phyloP scores from a whole-genome alignment of 2,797 vertebrate genomes.

The Macrochelys suwanniensis region DNA sequence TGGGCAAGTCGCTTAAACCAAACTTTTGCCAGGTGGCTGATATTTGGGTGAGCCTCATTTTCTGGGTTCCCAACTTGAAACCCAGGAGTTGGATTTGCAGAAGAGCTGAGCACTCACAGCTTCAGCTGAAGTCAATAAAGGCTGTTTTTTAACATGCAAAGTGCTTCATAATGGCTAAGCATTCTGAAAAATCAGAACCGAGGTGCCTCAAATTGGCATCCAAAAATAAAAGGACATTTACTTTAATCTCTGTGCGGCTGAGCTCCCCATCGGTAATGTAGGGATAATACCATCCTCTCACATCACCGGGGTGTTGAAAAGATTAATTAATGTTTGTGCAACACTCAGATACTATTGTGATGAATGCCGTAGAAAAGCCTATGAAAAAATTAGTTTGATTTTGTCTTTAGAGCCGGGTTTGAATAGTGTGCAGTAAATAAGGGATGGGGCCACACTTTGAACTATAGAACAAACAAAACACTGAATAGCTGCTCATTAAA shows the following conservation, averaged over 20 bases:
- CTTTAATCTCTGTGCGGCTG: not conserved
- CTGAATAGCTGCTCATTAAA: not conserved
- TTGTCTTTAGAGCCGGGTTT: not conserved
- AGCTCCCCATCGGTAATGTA: not conserved
- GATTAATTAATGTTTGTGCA: not conserved
- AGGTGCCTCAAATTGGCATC: not conserved
- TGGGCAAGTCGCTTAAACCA: not conserved
- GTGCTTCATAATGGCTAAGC: not conserved
- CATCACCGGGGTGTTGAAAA: not conserved
- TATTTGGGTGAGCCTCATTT: not conserved
- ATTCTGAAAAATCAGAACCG: not conserved
- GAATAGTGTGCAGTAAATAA: not conserved
- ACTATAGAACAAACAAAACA: too few relatives aligned
- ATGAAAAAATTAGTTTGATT: not conserved
- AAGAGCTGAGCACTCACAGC: not conserved
- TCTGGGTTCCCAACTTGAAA: not conserved
- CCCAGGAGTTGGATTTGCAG: not conserved
- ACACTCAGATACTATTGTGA: not conserved
- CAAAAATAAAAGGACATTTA: not conserved
- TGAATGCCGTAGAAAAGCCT: not conserved
- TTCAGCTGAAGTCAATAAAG: not conserved
- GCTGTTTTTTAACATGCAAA: not conserved
- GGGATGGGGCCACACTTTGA: not conserved
- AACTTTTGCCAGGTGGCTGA: not conserved
- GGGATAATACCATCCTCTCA: not conserved